Evolutionary conservation across 2,113 vertebrate genomes (phyloP).

Genomic region (Gavialis gangeticus): DNA sequence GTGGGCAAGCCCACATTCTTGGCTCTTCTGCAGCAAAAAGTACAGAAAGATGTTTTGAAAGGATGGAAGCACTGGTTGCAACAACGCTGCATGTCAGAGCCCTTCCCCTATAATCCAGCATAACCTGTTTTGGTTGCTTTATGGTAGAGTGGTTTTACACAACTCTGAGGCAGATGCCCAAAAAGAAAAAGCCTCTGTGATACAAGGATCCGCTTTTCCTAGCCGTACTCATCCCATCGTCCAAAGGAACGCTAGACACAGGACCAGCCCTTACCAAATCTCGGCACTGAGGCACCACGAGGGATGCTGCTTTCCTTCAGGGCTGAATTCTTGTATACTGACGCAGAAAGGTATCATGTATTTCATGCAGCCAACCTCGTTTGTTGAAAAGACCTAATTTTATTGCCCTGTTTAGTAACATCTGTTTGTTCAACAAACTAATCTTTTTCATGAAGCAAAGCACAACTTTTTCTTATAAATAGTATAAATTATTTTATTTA

Average conservation of each 20-base stretch:
- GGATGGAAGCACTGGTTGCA: rapidly evolving
- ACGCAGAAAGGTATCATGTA: conserved; percentile 77
- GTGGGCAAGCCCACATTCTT: too few relatives aligned
- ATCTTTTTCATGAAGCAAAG: conserved; percentile 85
- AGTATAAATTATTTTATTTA: conserved; percentile 99
- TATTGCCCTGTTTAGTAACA: conserved; percentile 84
- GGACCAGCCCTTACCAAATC: conserved; percentile 29
- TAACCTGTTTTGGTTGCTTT: too few relatives aligned
- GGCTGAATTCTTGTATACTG: conserved; percentile 63
- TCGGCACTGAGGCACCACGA: conserved; percentile 45
- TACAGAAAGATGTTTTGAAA: background rate
- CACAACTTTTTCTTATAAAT: conserved; percentile 98
- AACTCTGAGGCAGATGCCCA: background rate
- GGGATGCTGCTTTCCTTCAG: conserved; percentile 48
- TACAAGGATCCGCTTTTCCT: rapidly evolving
- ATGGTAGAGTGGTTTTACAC: rapidly evolving
- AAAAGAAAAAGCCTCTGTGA: rapidly evolving
- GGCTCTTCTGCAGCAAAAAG: background rate
- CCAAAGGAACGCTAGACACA: rapidly evolving
- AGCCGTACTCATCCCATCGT: rapidly evolving
- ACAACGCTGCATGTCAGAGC: rapidly evolving
- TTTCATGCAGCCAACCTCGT: conserved; percentile 81
- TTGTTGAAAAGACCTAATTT: conserved; percentile 84
- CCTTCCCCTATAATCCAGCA: too few relatives aligned
- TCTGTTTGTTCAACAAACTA: conserved; percentile 83